These are phyloP conservation scores for Sminthurides bifidus DNA, from an alignment of 1,140 invertebrate genomes.

Conservation along the genomic window DNA sequence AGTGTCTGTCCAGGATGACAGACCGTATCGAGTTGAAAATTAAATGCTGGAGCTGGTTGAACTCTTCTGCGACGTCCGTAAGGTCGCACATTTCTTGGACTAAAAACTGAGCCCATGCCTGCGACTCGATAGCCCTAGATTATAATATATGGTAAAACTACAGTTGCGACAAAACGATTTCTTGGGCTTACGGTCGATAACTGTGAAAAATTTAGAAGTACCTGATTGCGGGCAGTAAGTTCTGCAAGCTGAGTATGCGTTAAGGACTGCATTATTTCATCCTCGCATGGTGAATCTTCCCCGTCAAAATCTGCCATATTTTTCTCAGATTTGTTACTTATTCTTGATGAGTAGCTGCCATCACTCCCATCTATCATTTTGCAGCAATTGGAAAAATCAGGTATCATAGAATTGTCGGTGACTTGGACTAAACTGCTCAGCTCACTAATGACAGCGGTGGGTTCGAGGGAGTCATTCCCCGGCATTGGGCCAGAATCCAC, in stretches of 20 bases:
- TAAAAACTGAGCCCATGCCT: conserved; percentile 17
- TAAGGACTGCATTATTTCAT: conserved; percentile 67
- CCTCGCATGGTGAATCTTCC: conserved; percentile 67
- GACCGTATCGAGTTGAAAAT: conserved; percentile 53
- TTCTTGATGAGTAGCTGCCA: conserved; percentile 70
- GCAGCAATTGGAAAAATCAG: conserved; percentile 13
- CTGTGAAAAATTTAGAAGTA: no score
- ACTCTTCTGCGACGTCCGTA: conserved; percentile 20
- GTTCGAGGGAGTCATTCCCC: conserved; percentile 15
- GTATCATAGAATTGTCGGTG: conserved; percentile 31
- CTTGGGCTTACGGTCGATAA: no score
- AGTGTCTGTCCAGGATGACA: conserved; percentile 79
- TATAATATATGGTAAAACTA: not conserved
- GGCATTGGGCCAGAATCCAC: not conserved
- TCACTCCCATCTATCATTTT: conserved; percentile 35
- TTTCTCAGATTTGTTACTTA: conserved; percentile 87
- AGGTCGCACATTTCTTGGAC: conserved; percentile 11
- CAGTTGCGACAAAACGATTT: not conserved
- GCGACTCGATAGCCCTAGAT: conserved; percentile 1
- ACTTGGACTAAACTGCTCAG: conserved; percentile 40
- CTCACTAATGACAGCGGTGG: conserved; percentile 41
- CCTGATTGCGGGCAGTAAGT: conserved; percentile 19
- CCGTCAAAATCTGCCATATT: conserved; percentile 91
- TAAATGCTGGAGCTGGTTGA: conserved; percentile 26
- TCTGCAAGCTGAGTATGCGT: conserved; percentile 39